These are phyloP conservation scores for Peromyscus attwateri DNA, from an alignment of 2,797 vertebrate species.

Conservation along the genomic window DNA sequence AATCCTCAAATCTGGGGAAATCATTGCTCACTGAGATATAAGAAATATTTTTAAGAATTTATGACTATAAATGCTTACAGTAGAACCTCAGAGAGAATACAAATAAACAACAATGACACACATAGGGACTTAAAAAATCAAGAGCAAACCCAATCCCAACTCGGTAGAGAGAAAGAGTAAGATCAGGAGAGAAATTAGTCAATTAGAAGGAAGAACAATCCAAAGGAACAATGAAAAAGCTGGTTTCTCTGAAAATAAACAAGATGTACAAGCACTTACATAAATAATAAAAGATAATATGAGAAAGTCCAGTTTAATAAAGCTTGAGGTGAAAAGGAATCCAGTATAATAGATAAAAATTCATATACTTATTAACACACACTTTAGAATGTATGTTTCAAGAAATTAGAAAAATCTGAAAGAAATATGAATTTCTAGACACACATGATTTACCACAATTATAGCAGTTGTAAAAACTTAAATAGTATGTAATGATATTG, in stretches of 20 bases:
- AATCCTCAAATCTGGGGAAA: background rate
- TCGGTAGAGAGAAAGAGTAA: background rate
- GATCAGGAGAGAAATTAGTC: background rate
- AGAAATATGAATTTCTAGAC: background rate
- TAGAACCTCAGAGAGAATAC: background rate
- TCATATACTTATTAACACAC: background rate
- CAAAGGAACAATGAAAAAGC: background rate
- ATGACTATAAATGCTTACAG: background rate
- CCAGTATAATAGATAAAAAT: background rate
- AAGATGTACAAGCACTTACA: background rate
- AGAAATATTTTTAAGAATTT: background rate
- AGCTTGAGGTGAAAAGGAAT: background rate
- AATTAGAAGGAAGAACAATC: background rate
- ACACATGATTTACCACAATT: background rate
- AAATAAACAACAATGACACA: background rate
- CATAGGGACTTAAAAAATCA: background rate
- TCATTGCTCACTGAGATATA: background rate
- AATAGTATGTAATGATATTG: background rate
- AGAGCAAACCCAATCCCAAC: background rate
- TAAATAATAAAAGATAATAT: background rate
- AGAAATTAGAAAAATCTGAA: background rate
- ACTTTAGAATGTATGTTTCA: background rate
- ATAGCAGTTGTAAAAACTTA: background rate
- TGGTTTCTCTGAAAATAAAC: background rate
- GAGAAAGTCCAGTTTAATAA: background rate